phyloP scores from a whole-genome alignment of 2,888 invertebrate species.

The Pecten maximus region DNA sequence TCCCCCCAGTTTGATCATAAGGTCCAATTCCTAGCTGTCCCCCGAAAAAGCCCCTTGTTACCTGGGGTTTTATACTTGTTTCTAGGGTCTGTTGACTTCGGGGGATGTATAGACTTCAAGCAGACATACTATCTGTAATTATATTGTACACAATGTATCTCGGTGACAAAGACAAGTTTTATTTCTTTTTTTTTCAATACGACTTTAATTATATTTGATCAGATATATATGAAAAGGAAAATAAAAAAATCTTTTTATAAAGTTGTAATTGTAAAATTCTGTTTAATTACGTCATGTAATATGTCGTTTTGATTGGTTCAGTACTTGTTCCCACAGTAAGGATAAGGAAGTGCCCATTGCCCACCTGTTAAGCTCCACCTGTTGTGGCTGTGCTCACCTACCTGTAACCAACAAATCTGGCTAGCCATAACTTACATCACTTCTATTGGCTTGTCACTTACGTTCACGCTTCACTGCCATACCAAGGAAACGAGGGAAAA shows the following conservation, averaged over 20 bases:
- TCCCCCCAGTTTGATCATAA: too few relatives aligned
- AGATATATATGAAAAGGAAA: neutral
- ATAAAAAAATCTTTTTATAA: neutral
- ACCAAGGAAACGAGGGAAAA: neutral
- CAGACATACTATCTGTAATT: too few relatives aligned
- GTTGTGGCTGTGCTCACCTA: neutral
- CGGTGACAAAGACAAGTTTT: too few relatives aligned
- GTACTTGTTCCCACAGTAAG: conserved; percentile 4
- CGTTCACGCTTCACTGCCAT: neutral
- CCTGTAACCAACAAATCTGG: conserved; percentile 15
- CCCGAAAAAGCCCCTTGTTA: too few relatives aligned
- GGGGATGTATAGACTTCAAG: too few relatives aligned
- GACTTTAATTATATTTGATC: neutral
- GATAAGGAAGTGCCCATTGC: neutral
- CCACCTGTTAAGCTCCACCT: neutral
- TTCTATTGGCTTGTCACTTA: neutral
- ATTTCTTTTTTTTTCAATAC: neutral
- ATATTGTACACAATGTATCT: too few relatives aligned
- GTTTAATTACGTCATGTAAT: neutral
- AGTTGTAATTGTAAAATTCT: neutral
- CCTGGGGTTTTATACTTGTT: too few relatives aligned
- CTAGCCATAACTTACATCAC: conserved; percentile 18
- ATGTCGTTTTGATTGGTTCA: neutral
- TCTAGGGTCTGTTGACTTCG: too few relatives aligned
- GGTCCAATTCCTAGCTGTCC: too few relatives aligned